These are phyloP conservation scores for Pristionchus arcanus DNA, from an alignment of 2,888 invertebrate species.

Conservation along the genomic window DNA sequence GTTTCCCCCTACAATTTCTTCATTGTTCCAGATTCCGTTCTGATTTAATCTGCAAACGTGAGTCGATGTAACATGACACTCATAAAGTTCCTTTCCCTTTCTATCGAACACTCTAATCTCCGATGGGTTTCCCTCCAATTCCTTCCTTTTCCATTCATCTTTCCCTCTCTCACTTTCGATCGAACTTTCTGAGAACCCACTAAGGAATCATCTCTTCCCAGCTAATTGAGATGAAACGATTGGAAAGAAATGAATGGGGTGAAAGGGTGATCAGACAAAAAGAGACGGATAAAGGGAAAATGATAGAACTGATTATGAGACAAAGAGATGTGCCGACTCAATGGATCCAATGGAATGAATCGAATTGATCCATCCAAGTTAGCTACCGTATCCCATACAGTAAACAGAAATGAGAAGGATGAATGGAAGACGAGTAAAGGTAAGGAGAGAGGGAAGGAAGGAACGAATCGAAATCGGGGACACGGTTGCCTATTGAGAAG, in stretches of 20 bases:
- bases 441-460: not conserved
- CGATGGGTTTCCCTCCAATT: not conserved
- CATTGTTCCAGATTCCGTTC: conserved; percentile 18
- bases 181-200: conserved; percentile 30
- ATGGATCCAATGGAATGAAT: not conserved
- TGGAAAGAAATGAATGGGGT: not conserved
- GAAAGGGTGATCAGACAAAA: conserved; percentile 27
- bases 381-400: not conserved
- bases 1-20: too few species aligned
- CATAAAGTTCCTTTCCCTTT: conserved; percentile 19
- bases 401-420: conserved; percentile 8
- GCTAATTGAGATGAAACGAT: conserved; percentile 27
- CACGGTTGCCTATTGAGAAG: conserved; percentile 23
- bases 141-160: not conserved
- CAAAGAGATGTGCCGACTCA: not conserved
- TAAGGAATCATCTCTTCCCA: conserved; percentile 40
- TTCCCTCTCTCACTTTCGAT: not conserved
- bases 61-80: not conserved
- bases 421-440: conserved; percentile 44
- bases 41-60: conserved; percentile 2
- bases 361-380: not conserved
- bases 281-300: conserved; percentile 5
- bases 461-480: conserved; percentile 49
- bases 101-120: conserved; percentile 13
- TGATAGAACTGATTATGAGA: conserved; percentile 37